Evolutionary conservation across 2,888 invertebrate genomes (phyloP).

Genomic region (Dinocampus coccinellae): DNA sequence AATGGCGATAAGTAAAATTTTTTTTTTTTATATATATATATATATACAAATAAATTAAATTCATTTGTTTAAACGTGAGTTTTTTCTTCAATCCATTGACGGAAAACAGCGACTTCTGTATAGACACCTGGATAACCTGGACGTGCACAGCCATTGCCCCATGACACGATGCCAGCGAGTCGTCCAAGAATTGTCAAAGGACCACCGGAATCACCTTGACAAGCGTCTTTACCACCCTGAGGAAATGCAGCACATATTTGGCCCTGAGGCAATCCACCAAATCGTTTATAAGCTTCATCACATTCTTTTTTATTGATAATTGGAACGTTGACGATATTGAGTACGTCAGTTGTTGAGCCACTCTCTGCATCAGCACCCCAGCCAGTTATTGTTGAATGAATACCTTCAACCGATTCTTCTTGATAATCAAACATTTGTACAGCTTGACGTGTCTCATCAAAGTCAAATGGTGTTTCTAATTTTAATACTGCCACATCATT

Average conservation of each 20-base stretch:
- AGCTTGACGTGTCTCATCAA: slow-evolving; percentile 69
- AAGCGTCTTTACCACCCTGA: slow-evolving; percentile 70
- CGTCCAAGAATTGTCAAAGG: slow-evolving; percentile 52
- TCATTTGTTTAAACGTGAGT: slow-evolving; percentile 37
- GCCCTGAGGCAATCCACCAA: slow-evolving; percentile 58
- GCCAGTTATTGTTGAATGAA: slow-evolving; percentile 49
- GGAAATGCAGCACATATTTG: slow-evolving; percentile 74
- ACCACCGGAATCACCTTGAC: slow-evolving; percentile 58
- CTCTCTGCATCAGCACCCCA: slow-evolving; percentile 52
- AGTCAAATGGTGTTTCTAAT: slow-evolving; percentile 69
- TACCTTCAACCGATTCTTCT: slow-evolving; percentile 47
- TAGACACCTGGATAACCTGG: slow-evolving; percentile 69
- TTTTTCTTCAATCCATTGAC: slow-evolving; percentile 55
- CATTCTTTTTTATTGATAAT: slow-evolving; percentile 71
- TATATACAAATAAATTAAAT: too few relatives aligned
- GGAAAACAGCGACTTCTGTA: slow-evolving; percentile 72
- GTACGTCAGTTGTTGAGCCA: slow-evolving; percentile 49
- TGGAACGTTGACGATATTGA: slow-evolving; percentile 73
- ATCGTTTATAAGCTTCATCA: slow-evolving; percentile 68
- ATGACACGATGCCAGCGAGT: slow-evolving; percentile 56
- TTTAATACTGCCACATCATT: slow-evolving; percentile 73
- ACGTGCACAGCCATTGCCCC: slow-evolving; percentile 74
- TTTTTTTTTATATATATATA: too few relatives aligned
- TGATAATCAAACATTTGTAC: slow-evolving; percentile 68
- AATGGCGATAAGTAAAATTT: too few relatives aligned